A percentile compares a stretch with the other conserved stretches of the same genome.
Evolutionary conservation across 2,113 vertebrate genomes (phyloP).

Genomic region (Lophochroa leadbeateri): DNA sequence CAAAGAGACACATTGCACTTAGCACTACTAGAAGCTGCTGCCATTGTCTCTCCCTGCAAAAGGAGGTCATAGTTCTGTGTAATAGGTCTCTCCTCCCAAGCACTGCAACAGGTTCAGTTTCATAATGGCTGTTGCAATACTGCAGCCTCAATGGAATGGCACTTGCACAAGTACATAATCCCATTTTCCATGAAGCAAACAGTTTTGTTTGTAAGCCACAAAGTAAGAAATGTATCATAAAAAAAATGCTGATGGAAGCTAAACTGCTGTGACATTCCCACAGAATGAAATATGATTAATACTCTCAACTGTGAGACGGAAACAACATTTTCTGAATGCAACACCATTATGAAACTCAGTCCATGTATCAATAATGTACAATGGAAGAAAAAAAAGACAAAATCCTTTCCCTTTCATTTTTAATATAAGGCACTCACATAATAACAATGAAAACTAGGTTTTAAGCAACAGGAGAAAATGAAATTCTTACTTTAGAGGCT

Average conservation of each 20-base stretch:
- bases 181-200: not conserved
- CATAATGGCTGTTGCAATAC: not conserved
- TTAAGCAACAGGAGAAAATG: conserved; percentile 23
- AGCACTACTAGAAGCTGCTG: not conserved
- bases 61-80: not conserved
- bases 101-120: not conserved
- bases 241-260: not conserved
- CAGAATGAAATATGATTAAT: not conserved
- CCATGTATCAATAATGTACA: not conserved
- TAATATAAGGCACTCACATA: not conserved
- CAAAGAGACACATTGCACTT: not conserved
- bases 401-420: not conserved
- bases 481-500: conserved; percentile 91
- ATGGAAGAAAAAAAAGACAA: not conserved
- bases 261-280: not conserved
- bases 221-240: not conserved
- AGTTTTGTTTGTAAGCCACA: not conserved
- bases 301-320: not conserved
- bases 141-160: not conserved
- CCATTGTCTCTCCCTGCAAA: not conserved
- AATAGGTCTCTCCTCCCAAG: not conserved
- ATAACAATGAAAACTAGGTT: not conserved
- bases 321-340: not conserved
- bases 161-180: not conserved
- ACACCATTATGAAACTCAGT: not conserved